Conservation (phyloP, 2,797 vertebrate species). For the Sebastes taczanowskii region DNA sequence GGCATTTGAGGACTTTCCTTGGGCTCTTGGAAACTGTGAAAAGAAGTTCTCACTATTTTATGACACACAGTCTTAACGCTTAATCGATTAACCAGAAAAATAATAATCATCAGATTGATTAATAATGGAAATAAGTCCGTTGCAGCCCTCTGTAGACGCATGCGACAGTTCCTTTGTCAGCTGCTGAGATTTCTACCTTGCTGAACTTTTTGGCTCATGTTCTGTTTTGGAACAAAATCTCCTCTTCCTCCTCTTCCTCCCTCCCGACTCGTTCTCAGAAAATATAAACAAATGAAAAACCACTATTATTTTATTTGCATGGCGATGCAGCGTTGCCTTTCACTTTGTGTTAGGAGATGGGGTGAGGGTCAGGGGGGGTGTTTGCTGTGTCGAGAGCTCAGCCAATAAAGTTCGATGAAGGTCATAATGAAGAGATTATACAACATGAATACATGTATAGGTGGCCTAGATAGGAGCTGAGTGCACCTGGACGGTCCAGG, state of each 20-base stretch:
- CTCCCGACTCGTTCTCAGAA: neutral
- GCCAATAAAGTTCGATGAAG: neutral
- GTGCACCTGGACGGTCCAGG: conserved; percentile 18
- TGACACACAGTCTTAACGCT: neutral
- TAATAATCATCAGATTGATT: neutral
- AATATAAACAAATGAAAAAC: conserved; percentile 11
- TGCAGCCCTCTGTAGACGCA: neutral
- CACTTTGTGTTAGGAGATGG: neutral
- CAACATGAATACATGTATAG: neutral
- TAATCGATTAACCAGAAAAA: neutral
- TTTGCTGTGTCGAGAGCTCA: neutral
- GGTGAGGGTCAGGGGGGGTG: neutral
- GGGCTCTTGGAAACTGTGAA: neutral
- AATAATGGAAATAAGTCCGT: neutral
- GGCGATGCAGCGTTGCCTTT: neutral
- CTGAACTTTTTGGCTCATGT: neutral
- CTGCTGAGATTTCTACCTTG: neutral
- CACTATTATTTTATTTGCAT: conserved; percentile 3
- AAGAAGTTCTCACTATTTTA: neutral
- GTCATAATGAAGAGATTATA: neutral
- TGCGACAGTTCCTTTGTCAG: neutral
- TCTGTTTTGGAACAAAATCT: conserved; percentile 26
- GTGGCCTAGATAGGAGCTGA: neutral
- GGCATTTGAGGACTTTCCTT: neutral
- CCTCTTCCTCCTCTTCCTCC: conserved; percentile 6